phyloP scores from a whole-genome alignment of 2,113 vertebrate genomes.

The Tetrax tetrax region DNA sequence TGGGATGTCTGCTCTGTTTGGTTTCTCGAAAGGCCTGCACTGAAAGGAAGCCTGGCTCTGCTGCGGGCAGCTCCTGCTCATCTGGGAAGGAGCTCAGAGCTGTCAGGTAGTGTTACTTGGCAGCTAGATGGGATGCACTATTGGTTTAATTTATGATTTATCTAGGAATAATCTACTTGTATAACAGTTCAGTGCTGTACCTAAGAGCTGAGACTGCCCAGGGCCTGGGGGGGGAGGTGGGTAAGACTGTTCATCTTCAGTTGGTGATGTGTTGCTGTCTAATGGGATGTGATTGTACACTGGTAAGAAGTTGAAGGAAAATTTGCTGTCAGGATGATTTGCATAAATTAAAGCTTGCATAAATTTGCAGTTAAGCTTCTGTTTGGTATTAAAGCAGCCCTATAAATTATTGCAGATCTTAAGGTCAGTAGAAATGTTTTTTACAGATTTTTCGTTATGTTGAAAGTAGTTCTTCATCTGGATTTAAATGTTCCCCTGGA shows the following conservation, averaged over 20 bases:
- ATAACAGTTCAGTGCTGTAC: background rate
- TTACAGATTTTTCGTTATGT: background rate
- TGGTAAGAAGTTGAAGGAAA: background rate
- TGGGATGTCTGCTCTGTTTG: background rate
- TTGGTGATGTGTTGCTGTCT: background rate
- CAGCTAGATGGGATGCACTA: background rate
- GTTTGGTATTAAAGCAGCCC: background rate
- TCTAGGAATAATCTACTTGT: constrained; percentile 1
- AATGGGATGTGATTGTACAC: background rate
- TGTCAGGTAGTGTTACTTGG: background rate
- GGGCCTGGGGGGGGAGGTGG: background rate
- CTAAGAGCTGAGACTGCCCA: background rate
- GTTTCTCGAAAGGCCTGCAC: background rate
- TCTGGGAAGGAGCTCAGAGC: background rate
- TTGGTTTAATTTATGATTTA: constrained; percentile 2
- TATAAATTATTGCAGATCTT: background rate
- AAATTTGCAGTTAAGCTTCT: background rate
- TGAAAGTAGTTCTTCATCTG: background rate
- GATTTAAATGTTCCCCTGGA: background rate
- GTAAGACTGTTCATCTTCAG: background rate
- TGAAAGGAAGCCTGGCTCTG: background rate
- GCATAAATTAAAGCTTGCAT: too few species aligned
- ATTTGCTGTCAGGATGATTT: background rate
- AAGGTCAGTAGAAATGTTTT: background rate
- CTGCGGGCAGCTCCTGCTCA: background rate